These are phyloP conservation scores for Noctua fimbriata DNA, from an alignment of 2,888 invertebrate species.

Conservation along the genomic window DNA sequence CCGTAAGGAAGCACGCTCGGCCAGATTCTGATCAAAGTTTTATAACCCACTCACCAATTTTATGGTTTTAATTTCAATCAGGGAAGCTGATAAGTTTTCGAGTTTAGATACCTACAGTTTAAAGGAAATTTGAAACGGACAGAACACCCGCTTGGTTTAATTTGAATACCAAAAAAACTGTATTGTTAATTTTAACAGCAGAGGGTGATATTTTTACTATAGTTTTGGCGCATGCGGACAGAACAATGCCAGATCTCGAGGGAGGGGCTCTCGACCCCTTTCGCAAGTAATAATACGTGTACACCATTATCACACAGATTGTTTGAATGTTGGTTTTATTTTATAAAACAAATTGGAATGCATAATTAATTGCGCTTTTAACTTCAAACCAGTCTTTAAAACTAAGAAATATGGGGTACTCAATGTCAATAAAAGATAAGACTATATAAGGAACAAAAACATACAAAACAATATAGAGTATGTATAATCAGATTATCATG, in stretches of 20 bases:
- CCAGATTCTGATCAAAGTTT: conserved; percentile 78
- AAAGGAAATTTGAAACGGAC: conserved; percentile 57
- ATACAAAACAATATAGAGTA: conserved; percentile 77
- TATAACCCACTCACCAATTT: conserved; percentile 76
- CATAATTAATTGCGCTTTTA: conserved; percentile 57
- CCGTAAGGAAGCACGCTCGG: conserved; percentile 77
- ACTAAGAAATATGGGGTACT: conserved; percentile 46
- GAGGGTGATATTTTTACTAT: conserved; percentile 72
- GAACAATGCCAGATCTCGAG: conserved; percentile 74
- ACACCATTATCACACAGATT: conserved; percentile 69
- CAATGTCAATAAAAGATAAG: conserved; percentile 62
- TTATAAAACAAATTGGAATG: conserved; percentile 54
- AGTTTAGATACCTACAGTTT: conserved; percentile 59
- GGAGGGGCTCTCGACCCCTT: conserved; percentile 77
- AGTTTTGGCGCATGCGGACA: conserved; percentile 71
- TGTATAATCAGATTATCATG: conserved; percentile 86
- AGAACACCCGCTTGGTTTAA: conserved; percentile 42
- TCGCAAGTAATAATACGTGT: conserved; percentile 74
- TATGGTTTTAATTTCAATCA: conserved; percentile 71
- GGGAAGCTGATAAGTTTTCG: conserved; percentile 59
- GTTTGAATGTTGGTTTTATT: conserved; percentile 68
- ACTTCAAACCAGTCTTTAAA: conserved; percentile 42
- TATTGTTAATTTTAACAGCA: conserved; percentile 58
- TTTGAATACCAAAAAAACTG: conserved; percentile 57
- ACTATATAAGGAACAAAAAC: conserved; percentile 75